Evolutionary conservation across 2,113 vertebrate species (phyloP), one percentile per base, ranked within the genome.

Genomic region (Coptodon rendalli): DNA sequence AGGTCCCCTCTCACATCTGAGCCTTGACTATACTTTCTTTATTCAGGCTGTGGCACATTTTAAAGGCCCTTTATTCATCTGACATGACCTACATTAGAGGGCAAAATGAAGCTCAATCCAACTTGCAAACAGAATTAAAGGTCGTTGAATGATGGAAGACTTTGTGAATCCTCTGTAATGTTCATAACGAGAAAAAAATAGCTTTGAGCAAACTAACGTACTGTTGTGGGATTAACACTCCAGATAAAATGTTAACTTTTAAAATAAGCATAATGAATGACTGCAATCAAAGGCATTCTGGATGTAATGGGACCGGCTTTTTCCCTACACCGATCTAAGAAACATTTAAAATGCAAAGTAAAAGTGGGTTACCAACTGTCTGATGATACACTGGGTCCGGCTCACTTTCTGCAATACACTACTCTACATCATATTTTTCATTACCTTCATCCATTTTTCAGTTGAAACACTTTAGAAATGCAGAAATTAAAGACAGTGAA

Each of bases 61-160:
- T 89, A 92, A 36, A 61, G 59, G 66, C 24, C 87, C 82, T 95
- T 93, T 92, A 90, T 93, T 92, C 82, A 59, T 8, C 81, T 93
- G 88, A 90, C 91, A 90, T 61, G 84, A 86, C 87, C 82, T 76
- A 91, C 89, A 86, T 86, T 86, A 76, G 82, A 90, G 91, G 84
- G 80, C 78, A 86, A 86, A 87, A 29, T 38, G 86, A 12, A 80
- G 80, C 59, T 86, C 63, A 78, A 48, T 89, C 76, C 81, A 59
- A 61, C 48, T 61, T 43, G 11, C 57, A 84, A 82, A 83, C 27
- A 68, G 50, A 91, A 95, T 93, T 93, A 89, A 87, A 86, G n/a
- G 22, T 54, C 68, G 92, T 38, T 91, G 88, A 95, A 80, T 87
- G 92, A 94, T 45, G 53, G 50, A 29, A 43, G 73, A 19, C 45